Evolutionary conservation across 2,113 vertebrate genomes (phyloP).

Genomic region (Pleuronectes platessa): DNA sequence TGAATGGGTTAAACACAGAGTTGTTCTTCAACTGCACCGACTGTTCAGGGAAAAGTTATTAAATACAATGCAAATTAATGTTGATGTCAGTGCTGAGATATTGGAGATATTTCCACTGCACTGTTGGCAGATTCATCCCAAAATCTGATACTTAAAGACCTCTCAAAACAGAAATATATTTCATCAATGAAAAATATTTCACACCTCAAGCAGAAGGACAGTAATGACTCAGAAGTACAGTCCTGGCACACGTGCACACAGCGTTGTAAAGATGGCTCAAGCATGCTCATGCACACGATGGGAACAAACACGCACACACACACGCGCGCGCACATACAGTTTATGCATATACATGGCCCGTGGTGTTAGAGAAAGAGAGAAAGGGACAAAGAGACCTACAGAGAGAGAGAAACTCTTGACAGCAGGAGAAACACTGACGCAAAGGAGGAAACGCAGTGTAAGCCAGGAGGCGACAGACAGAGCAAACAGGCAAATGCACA

Average conservation of each 20-base stretch:
- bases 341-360: slow-evolving; percentile 3
- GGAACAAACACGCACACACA: background rate
- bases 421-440: slow-evolving; percentile 79
- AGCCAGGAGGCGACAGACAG: slow-evolving; percentile 58
- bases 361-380: slow-evolving; percentile 42
- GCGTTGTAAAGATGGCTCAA: background rate
- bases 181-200: slow-evolving; percentile 55
- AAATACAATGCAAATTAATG: slow-evolving; percentile 16
- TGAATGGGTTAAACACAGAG: slow-evolving; percentile 34
- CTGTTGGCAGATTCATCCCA: slow-evolving; percentile 42
- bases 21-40: slow-evolving; percentile 43
- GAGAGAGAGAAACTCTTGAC: slow-evolving; percentile 81
- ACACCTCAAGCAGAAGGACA: slow-evolving; percentile 48
- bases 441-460: slow-evolving; percentile 65
- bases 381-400: slow-evolving; percentile 73
- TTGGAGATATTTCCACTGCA: slow-evolving; percentile 35
- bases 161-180: slow-evolving; percentile 53
- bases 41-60: slow-evolving; percentile 38
- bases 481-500: slow-evolving; percentile 34
- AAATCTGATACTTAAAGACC: slow-evolving; percentile 42
- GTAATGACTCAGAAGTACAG: slow-evolving; percentile 35
- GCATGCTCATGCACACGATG: slow-evolving; percentile 50
- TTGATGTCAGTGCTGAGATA: slow-evolving; percentile 39
- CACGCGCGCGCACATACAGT: background rate
- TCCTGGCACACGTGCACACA: slow-evolving; percentile 12